A percentile compares a stretch with the other conserved stretches of the same genome.
Conservation (phyloP, 2,888 invertebrate species). For the Nephrotoma guestfalica region DNA sequence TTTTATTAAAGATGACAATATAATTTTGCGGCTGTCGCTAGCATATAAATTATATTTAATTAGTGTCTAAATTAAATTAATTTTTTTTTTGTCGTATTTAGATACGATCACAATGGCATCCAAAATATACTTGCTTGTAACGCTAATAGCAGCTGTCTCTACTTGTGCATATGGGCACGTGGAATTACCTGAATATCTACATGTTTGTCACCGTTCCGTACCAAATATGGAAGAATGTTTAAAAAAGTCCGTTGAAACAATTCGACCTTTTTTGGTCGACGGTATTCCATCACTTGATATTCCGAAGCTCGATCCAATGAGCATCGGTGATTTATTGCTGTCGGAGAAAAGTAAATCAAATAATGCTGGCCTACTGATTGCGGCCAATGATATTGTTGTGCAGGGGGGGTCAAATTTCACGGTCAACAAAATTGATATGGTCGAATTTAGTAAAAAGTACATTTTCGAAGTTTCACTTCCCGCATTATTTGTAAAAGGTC, state of each 20-base stretch:
- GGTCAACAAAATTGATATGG: slow-evolving; percentile 7
- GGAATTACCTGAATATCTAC: slow-evolving; percentile 10
- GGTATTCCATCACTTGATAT: slow-evolving; percentile 48
- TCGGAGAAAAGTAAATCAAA: slow-evolving; percentile 5
- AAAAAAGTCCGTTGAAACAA: slow-evolving; percentile 37
- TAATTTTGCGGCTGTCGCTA: not conserved
- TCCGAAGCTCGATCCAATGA: slow-evolving; percentile 45
- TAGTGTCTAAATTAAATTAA: not conserved
- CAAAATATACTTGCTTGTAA: not conserved
- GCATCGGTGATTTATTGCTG: slow-evolving; percentile 8
- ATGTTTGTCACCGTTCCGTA: slow-evolving; percentile 44
- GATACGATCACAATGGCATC: not conserved
- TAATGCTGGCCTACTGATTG: slow-evolving; percentile 7
- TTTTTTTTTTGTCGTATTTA: not conserved
- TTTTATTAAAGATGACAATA: not conserved
- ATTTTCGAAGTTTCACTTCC: slow-evolving; percentile 35
- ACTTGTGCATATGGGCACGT: not conserved
- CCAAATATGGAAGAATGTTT: slow-evolving; percentile 43
- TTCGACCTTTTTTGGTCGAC: slow-evolving; percentile 37
- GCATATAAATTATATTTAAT: not conserved
- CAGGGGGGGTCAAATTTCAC: slow-evolving; percentile 8
- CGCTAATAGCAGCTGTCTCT: not conserved
- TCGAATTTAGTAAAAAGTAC: slow-evolving; percentile 23
- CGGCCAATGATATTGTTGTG: slow-evolving; percentile 9
- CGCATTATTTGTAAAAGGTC: slow-evolving; percentile 34